These are phyloP conservation scores for Tenthredo livida DNA, from an alignment of 2,888 invertebrate species.

Conservation along the genomic window DNA sequence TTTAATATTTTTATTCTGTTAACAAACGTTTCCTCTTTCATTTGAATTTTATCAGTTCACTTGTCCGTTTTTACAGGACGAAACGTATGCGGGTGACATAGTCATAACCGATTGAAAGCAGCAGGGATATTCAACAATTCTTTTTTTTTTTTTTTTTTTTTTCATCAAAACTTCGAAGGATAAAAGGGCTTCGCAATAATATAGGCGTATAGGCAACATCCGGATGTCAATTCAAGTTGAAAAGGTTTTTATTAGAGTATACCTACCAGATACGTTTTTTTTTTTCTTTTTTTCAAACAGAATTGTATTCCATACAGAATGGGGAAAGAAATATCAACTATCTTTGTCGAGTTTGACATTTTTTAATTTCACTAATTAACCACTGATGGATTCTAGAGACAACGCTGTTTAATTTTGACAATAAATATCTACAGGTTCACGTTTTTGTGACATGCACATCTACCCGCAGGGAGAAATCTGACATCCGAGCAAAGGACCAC, in stretches of 20 bases:
- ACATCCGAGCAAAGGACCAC: background rate
- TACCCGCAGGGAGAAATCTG: background rate
- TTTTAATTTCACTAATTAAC: background rate
- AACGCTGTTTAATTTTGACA: background rate
- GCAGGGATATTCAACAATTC: slow-evolving; percentile 11
- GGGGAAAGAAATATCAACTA: background rate
- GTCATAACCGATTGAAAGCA: slow-evolving; percentile 27
- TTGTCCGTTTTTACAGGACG: background rate
- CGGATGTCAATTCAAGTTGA: slow-evolving; percentile 43
- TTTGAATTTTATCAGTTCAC: slow-evolving; percentile 2
- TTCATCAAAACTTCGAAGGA: background rate
- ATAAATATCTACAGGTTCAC: background rate
- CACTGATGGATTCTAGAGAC: background rate
- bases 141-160: background rate
- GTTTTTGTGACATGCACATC: background rate
- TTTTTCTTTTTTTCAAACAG: background rate
- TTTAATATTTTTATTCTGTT: background rate
- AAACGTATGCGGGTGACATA: background rate
- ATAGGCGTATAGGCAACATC: slow-evolving; percentile 25
- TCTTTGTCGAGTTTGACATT: background rate
- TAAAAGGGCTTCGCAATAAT: slow-evolving; percentile 11
- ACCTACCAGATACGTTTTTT: background rate
- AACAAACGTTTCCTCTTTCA: background rate
- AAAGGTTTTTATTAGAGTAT: slow-evolving; percentile 33
- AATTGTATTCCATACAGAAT: background rate